Evolutionary conservation across 2,797 vertebrate genomes (phyloP), one percentile per base, ranked within the genome.

Genomic region (Paratrypauchen microcephalus): DNA sequence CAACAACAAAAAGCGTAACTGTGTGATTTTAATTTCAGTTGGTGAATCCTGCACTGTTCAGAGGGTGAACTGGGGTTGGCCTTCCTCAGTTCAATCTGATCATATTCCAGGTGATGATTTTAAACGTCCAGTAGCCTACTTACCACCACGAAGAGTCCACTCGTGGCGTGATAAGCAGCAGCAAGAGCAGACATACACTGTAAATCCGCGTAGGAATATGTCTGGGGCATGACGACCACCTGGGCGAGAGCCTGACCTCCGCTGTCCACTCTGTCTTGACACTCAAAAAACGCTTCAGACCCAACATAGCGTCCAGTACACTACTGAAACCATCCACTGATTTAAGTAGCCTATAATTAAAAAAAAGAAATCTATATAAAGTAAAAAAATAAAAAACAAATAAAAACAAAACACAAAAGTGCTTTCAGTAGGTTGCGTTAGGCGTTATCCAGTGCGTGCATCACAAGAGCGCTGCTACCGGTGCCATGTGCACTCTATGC

Each of bases 71-170:
- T 21, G n/a, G 19, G n/a, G 8, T 56, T 13, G 54, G 54, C 4
- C 23, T 45, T 45, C 41, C 15, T 15, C 56, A 58, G 16, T 18
- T 28, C 18, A 30, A 3, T 18, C 1, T 7, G 55, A 57, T 56
- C 23, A 13, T 18, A 30, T 36, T 36, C 56, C 26, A 41, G 19
- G 5, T 39, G 18, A 41, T 21, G 19, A 41, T 13, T 61, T 41
- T n/a, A 48, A 26, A 24, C 5, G 12, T 9, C 21, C 36, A 15
- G 36, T 32, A n/a, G 8, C 2, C 58, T 66, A 92, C 96, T 97
- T 87, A 99, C 97, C 97, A 98, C 97, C 97, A 98, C 54, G 96
- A 97, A 50, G 95, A 95, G 81, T 97, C 96, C 75, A 94, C 96
- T 74, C 95, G 92, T 76, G 96, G 96, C 67, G 96, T 96, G 75